phyloP scores from a whole-genome alignment of 2,797 vertebrate species.

The Sylvilagus floridanus region DNA sequence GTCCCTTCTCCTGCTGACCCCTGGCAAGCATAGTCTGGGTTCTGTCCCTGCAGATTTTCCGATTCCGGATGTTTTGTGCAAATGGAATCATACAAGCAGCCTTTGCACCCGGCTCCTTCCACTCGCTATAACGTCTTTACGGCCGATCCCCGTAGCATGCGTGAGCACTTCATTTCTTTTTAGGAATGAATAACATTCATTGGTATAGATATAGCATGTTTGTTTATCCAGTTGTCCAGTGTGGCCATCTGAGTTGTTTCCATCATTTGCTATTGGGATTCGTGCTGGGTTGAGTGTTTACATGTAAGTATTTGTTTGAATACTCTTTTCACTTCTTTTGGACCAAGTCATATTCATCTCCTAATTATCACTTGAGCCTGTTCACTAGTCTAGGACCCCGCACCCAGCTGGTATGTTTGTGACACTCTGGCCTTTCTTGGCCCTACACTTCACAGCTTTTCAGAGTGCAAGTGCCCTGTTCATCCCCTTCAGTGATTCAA shows the following conservation, averaged over 20 bases:
- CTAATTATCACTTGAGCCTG: neutral
- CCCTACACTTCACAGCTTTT: no score
- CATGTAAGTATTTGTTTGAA: neutral
- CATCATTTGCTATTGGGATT: neutral
- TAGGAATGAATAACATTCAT: fast-evolving
- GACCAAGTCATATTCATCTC: neutral
- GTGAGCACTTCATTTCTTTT: fast-evolving
- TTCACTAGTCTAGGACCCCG: neutral
- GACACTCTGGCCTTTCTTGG: neutral
- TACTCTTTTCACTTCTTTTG: neutral
- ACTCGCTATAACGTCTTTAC: neutral
- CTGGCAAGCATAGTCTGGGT: neutral
- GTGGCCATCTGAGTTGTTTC: neutral
- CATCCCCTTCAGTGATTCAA: neutral
- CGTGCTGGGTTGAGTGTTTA: neutral
- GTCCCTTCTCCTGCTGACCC: no score
- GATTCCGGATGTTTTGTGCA: fast-evolving
- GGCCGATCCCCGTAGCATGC: neutral
- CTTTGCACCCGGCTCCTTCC: neutral
- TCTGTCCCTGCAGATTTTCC: neutral
- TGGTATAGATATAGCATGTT: neutral
- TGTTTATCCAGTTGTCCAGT: neutral
- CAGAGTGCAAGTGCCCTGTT: neutral
- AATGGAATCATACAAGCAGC: neutral
- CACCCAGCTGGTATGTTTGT: neutral